Percentiles rank a stretch among this genome's conserved stretches.
These are phyloP conservation scores for Hyperoplus immaculatus DNA, from an alignment of 2,797 vertebrate species.

Conservation along the genomic window DNA sequence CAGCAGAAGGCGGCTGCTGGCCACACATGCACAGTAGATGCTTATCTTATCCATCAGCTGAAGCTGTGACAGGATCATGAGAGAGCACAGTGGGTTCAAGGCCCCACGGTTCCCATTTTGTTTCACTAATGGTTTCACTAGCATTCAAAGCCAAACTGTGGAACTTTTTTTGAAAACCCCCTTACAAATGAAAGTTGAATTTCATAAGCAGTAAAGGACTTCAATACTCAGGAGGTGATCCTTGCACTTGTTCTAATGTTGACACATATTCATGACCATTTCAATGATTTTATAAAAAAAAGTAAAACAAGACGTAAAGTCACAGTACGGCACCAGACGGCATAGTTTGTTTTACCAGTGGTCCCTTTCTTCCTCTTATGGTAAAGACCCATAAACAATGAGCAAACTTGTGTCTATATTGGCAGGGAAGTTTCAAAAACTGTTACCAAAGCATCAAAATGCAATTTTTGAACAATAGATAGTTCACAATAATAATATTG, in stretches of 20 bases:
- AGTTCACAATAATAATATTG: no score
- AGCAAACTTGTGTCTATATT: no score
- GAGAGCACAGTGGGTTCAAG: not conserved
- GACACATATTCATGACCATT: not conserved
- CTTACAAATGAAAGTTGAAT: not conserved
- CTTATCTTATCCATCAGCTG: constrained; percentile 49
- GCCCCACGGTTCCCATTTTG: not conserved
- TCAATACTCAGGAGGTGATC: no score
- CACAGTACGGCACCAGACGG: no score
- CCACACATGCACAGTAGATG: constrained; percentile 40
- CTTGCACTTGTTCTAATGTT: not conserved
- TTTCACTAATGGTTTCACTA: not conserved
- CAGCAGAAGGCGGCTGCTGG: constrained; percentile 13
- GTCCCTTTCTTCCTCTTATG: no score
- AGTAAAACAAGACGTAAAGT: no score
- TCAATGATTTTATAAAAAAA: no score
- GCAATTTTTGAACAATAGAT: no score
- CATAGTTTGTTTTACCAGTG: no score
- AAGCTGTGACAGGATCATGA: constrained; percentile 27
- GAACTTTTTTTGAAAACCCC: not conserved
- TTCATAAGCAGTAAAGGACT: not conserved
- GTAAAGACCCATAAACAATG: no score
- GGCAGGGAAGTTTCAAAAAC: no score
- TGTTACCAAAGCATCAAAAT: no score
- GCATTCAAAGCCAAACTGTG: not conserved